These are phyloP conservation scores for Philopedon plagiatum DNA, from an alignment of 2,888 invertebrate genomes.

Conservation along the genomic window DNA sequence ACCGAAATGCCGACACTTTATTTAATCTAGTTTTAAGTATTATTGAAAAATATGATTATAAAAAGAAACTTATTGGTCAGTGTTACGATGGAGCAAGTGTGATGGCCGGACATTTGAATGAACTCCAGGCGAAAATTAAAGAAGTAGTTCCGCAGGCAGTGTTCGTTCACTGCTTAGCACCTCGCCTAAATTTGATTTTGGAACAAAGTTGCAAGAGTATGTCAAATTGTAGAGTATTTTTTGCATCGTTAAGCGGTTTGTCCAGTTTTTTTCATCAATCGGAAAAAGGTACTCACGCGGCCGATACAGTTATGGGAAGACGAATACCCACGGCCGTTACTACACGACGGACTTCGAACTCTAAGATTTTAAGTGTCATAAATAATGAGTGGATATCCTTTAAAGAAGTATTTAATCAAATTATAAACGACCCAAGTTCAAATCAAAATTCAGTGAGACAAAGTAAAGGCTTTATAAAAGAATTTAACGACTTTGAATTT, in stretches of 20 bases:
- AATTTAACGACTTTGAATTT: constrained; percentile 14
- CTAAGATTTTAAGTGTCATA: background rate
- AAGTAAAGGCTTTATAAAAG: background rate
- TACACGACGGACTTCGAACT: background rate
- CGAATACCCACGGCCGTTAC: background rate
- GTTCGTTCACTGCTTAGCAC: constrained; percentile 43
- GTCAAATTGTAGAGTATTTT: constrained; percentile 1
- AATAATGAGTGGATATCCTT: constrained; percentile 16
- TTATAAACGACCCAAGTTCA: constrained; percentile 6
- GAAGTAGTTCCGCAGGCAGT: constrained; percentile 1
- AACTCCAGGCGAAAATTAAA: constrained; percentile 7
- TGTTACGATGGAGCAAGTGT: constrained; percentile 55
- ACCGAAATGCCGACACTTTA: constrained; percentile 25
- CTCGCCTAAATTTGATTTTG: constrained; percentile 49
- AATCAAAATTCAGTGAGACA: background rate
- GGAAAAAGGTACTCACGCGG: background rate
- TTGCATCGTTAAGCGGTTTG: constrained; percentile 1
- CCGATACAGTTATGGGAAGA: background rate
- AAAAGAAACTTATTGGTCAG: constrained; percentile 52
- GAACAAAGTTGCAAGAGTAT: constrained; percentile 1
- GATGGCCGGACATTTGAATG: background rate
- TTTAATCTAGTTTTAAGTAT: constrained; percentile 16
- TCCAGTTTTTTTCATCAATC: constrained; percentile 7
- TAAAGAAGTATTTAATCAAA: constrained; percentile 1
- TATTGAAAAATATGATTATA: constrained; percentile 47